Evolutionary conservation across 1,140 invertebrate genomes (phyloP).

Genomic region (Drosophila equinoxialis): DNA sequence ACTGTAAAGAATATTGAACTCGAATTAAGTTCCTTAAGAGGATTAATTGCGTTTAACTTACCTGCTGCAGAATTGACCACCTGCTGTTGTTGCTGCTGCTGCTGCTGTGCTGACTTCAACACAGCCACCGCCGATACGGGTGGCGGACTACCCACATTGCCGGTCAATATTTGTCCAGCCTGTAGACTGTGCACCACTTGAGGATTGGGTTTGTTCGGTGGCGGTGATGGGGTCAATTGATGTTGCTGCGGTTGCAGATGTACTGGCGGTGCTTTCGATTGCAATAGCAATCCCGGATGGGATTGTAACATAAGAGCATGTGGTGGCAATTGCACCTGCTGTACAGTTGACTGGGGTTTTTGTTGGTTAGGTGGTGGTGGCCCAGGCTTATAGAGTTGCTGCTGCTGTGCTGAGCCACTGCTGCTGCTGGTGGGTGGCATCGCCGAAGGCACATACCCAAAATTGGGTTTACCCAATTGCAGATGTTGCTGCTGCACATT

Average conservation of each 20-base stretch:
- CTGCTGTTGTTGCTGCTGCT: constrained; percentile 58
- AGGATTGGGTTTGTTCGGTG: constrained; percentile 58
- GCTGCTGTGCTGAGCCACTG: constrained; percentile 42
- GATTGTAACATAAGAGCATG: constrained; percentile 54
- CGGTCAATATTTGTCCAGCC: constrained; percentile 83
- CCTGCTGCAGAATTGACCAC: constrained; percentile 48
- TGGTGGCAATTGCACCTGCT: constrained; percentile 49
- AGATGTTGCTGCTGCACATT: constrained; percentile 35
- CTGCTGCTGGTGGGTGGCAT: constrained; percentile 65
- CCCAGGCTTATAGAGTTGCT: constrained; percentile 53
- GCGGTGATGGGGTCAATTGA: constrained; percentile 66
- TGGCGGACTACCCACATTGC: constrained; percentile 85
- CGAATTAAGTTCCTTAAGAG: constrained; percentile 9
- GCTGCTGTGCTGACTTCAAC: constrained; percentile 63
- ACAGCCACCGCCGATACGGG: constrained; percentile 82
- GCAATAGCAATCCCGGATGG: constrained; percentile 65
- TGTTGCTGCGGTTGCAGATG: constrained; percentile 71
- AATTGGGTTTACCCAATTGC: constrained; percentile 56
- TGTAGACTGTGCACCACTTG: constrained; percentile 72
- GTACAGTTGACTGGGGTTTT: constrained; percentile 34
- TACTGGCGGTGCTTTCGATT: constrained; percentile 58
- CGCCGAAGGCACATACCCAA: constrained; percentile 39
- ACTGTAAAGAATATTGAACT: constrained; percentile 35
- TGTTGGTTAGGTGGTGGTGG: constrained; percentile 44
- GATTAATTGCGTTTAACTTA: constrained; percentile 28